Evolutionary conservation across 2,888 invertebrate genomes (phyloP).

Genomic region (Abrostola tripartita): DNA sequence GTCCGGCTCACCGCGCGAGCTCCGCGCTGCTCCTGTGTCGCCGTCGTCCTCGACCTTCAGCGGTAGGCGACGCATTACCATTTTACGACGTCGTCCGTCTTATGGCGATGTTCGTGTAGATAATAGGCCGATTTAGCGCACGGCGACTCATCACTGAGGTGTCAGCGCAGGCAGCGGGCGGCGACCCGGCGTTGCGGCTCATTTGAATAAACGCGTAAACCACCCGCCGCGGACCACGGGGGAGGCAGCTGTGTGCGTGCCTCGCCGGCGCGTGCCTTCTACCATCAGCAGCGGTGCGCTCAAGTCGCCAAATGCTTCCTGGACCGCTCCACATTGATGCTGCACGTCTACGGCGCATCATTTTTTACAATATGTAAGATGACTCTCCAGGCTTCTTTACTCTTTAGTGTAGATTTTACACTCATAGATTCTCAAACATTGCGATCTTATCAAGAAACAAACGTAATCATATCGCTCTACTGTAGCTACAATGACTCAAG

Average conservation of each 20-base stretch:
- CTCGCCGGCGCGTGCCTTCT: too few relatives aligned
- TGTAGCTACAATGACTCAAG: too few relatives aligned
- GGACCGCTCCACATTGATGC: too few relatives aligned
- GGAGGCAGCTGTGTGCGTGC: not conserved
- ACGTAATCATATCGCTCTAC: too few relatives aligned
- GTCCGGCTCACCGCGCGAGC: not conserved
- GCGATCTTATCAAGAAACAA: too few relatives aligned
- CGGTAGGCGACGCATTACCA: constrained; percentile 3
- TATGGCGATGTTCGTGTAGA: not conserved
- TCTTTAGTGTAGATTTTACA: too few relatives aligned
- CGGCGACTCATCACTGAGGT: not conserved
- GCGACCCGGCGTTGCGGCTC: not conserved
- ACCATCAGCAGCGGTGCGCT: too few relatives aligned
- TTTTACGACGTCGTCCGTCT: constrained; percentile 7
- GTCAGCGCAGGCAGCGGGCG: not conserved
- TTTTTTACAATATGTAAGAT: too few relatives aligned
- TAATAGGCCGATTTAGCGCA: not conserved
- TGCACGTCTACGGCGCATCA: too few relatives aligned
- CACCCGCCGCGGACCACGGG: not conserved
- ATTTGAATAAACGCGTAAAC: not conserved
- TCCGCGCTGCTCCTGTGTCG: constrained; percentile 2
- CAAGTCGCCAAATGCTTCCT: too few relatives aligned
- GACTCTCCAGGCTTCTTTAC: too few relatives aligned
- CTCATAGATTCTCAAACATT: too few relatives aligned
- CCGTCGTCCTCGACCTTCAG: not conserved